Percentiles rank a stretch among this genome's conserved stretches.
These are phyloP conservation scores for Botia kubotai DNA, from an alignment of 2,797 vertebrate genomes.

Conservation along the genomic window DNA sequence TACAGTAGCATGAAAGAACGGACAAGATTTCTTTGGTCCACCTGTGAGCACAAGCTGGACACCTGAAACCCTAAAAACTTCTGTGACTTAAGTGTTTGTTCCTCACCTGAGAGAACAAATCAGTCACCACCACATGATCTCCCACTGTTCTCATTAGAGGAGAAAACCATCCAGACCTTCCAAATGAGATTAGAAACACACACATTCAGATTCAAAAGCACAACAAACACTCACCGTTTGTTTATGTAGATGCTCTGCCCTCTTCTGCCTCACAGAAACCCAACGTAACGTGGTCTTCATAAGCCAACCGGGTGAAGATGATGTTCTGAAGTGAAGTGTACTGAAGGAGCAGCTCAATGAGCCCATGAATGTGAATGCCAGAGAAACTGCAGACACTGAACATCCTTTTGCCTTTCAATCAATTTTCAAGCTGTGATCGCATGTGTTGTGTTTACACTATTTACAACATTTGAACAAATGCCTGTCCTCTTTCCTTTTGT, in stretches of 20 bases:
- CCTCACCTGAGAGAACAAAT: conserved; percentile 35
- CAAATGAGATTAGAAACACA: conserved; percentile 25
- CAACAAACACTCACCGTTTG: conserved; percentile 18
- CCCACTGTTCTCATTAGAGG: conserved; percentile 68
- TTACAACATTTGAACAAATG: conserved; percentile 66
- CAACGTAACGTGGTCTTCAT: conserved; percentile 6
- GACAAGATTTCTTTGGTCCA: not conserved
- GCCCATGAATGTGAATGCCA: not conserved
- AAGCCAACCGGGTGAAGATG: not conserved
- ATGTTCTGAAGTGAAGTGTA: conserved; percentile 7
- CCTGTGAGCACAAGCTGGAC: not conserved
- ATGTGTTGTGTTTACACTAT: conserved; percentile 78
- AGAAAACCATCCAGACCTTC: conserved; percentile 71
- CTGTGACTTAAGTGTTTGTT: not conserved
- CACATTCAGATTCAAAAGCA: conserved; percentile 57
- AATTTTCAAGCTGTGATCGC: conserved; percentile 66
- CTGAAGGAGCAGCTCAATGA: not conserved
- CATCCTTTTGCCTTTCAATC: conserved; percentile 6
- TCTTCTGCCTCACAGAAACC: conserved; percentile 12
- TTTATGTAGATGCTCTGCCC: not conserved
- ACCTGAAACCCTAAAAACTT: not conserved
- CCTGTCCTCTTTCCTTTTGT: not conserved
- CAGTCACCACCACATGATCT: conserved; percentile 53
- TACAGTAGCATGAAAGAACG: not conserved
- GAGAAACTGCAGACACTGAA: not conserved